phyloP scores from a whole-genome alignment of 2,113 vertebrate genomes.

The Aix galericulata region DNA sequence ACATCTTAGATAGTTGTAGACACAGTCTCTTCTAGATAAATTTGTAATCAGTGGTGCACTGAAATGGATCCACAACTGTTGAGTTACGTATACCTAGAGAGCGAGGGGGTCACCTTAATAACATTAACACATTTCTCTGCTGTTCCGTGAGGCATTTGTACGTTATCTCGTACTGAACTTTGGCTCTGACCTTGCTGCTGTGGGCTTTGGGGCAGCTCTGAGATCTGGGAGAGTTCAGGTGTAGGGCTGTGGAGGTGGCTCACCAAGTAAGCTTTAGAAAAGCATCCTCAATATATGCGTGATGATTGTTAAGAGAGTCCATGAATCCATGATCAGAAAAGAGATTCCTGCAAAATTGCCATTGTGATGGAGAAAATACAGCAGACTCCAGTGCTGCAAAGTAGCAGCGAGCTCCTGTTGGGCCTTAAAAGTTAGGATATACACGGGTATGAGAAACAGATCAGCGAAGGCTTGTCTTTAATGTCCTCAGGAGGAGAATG shows the following conservation, averaged over 20 bases:
- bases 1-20: accelerated
- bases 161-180: neutral
- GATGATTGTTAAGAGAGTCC: accelerated
- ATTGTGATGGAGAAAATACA: neutral
- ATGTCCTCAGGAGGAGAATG: neutral
- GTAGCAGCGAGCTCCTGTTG: neutral
- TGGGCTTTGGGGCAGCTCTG: neutral
- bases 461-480: neutral
- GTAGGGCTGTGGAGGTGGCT: neutral
- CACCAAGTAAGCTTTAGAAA: neutral
- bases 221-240: neutral
- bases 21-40: neutral
- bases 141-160: accelerated
- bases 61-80: neutral
- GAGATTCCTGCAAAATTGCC: neutral
- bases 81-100: accelerated
- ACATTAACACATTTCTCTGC: neutral
- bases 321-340: accelerated
- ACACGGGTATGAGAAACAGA: neutral
- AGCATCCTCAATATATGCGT: neutral
- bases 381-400: neutral
- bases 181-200: neutral
- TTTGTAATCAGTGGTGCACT: neutral
- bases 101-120: neutral
- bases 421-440: neutral